Base-by-base conservation (phyloP, 2,888 invertebrate genomes). In the Frankliniella intonsa region DNA sequence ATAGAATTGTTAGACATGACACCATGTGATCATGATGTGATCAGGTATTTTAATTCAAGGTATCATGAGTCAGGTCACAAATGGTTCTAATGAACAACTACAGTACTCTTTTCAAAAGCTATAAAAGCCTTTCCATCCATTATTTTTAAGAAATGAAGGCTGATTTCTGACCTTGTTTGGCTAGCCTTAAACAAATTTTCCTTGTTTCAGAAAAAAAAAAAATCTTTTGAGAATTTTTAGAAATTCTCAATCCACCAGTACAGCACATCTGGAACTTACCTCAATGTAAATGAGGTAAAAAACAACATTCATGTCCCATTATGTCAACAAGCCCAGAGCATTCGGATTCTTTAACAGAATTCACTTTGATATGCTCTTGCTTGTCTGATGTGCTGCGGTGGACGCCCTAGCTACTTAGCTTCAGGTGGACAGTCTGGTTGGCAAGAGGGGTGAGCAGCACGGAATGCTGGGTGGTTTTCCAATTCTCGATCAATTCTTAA, bases 351-450 rank as follows among this genome's bases (percentile, higher is more conserved):
- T 19, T 55, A 76, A 25, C 69, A 76, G 25, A 76, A 76, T 25
- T 76, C 69, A 25, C 69, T 76, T 22, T 76, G 69, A 76, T 76
- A 76, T 22, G 69, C 69, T 76, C 69, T 76, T 25, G 69, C 69
- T 76, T 76, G 69, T 25, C 69, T 76, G 69, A 76, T 76, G 69
- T 76, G 69, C 69, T 76, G 69, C 12, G 69, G 69, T 76, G 69
- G 69, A 76, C 69, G 69, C 25, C 94, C 69, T 76, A 76, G 69
- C 69, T 76, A 76, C 69, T 76, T 93, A 85, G 93, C 93, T 88
- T 95, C 95, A 11, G 95, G 95, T 80, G 98, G 98, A 88, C 97
- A 97, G 90, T 99, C 99, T 7, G 97, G 97, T 90, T 98, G 98
- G 86, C 92, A 92, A 84, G 94, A 94, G 76, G 97, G 97, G 90